A percentile compares a stretch with the other conserved stretches of the same genome.
Conservation (phyloP, 2,113 vertebrate species). For the Chaetorhynchus papuensis region DNA sequence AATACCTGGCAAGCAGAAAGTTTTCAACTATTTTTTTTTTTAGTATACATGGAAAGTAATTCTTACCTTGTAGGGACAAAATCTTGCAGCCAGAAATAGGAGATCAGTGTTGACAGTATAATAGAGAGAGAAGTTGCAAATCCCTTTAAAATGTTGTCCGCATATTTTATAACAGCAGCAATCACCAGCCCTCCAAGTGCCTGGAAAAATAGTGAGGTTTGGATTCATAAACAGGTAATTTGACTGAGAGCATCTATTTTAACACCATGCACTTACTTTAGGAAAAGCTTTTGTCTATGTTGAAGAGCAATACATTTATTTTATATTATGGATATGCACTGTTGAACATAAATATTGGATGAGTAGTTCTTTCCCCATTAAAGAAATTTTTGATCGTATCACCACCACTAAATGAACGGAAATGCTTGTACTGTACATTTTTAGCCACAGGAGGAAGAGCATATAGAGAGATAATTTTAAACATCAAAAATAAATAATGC, state of each 20-base stretch:
- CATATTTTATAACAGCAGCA: constrained; percentile 98
- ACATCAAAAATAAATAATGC: background rate
- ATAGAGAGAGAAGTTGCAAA: constrained; percentile 97
- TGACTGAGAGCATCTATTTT: background rate
- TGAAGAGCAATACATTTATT: background rate
- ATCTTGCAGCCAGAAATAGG: constrained; percentile 95
- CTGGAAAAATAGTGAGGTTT: constrained; percentile 67
- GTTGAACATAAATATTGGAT: background rate
- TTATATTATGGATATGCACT: background rate
- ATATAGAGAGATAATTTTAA: background rate
- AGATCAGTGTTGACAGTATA: constrained; percentile 95
- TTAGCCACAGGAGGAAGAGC: background rate
- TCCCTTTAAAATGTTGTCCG: constrained; percentile 97
- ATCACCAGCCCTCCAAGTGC: constrained; percentile 95
- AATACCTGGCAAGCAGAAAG: background rate
- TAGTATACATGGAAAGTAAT: background rate
- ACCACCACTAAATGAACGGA: background rate
- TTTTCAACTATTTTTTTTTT: background rate
- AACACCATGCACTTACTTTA: background rate
- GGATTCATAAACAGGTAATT: background rate
- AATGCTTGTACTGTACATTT: background rate
- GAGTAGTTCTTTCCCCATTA: background rate
- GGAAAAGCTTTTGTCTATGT: background rate
- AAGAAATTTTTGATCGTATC: background rate
- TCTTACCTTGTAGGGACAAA: constrained; percentile 90